phyloP scores from a whole-genome alignment of 2,797 vertebrate species.

The Gymnothorax javanicus region DNA sequence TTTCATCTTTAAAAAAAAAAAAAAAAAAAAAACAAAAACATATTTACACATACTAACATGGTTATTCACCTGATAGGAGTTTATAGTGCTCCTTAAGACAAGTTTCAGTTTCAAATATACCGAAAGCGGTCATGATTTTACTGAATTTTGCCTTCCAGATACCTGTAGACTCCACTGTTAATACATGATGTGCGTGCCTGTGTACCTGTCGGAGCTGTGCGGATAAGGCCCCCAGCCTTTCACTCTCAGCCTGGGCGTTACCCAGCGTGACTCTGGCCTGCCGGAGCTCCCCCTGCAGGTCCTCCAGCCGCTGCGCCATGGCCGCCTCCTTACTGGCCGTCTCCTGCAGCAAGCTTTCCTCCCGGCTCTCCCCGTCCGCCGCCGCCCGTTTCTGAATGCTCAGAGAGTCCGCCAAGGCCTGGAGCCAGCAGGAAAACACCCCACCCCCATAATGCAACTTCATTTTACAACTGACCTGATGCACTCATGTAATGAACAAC shows the following conservation, averaged over 20 bases:
- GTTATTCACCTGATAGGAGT: too few relatives aligned
- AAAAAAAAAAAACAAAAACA: too few relatives aligned
- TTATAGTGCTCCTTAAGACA: too few relatives aligned
- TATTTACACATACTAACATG: too few relatives aligned
- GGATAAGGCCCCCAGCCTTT: constrained; percentile 67
- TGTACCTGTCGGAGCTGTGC: constrained; percentile 78
- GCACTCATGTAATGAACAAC: too few relatives aligned
- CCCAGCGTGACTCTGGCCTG: constrained; percentile 71
- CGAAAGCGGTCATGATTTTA: too few relatives aligned
- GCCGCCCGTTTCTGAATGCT: constrained; percentile 81
- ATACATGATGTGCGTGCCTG: background rate
- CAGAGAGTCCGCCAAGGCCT: constrained; percentile 81
- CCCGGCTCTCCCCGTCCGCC: constrained; percentile 81
- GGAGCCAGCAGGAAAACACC: constrained; percentile 31
- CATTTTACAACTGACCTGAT: too few relatives aligned
- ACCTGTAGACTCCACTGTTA: too few relatives aligned
- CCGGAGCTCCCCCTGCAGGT: constrained; percentile 77
- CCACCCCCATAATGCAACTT: too few relatives aligned
- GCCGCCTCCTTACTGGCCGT: constrained; percentile 82
- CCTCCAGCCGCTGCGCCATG: constrained; percentile 76
- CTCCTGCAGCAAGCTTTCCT: constrained; percentile 80
- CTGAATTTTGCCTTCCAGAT: too few relatives aligned
- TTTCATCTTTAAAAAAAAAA: too few relatives aligned
- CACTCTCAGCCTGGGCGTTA: constrained; percentile 75
- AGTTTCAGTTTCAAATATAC: too few relatives aligned